These are phyloP conservation scores for Bombus waltoni DNA, from an alignment of 1,140 invertebrate species.

Conservation along the genomic window DNA sequence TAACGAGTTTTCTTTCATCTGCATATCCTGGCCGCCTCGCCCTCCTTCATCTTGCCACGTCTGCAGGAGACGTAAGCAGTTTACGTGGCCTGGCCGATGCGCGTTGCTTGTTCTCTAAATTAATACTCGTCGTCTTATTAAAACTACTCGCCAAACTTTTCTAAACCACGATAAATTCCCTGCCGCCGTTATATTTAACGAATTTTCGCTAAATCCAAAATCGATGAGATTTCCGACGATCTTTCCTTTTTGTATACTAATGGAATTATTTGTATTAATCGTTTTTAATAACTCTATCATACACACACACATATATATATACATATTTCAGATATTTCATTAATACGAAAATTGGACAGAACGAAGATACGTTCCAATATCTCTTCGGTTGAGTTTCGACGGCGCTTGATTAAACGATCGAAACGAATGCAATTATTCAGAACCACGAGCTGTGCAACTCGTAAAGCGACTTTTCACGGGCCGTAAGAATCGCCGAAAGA, in stretches of 20 bases:
- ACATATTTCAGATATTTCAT: no score
- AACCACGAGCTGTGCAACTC: neutral
- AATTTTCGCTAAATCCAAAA: slow-evolving; percentile 30
- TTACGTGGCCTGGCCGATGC: slow-evolving; percentile 50
- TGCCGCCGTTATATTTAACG: slow-evolving; percentile 17
- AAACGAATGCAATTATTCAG: neutral
- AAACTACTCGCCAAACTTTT: slow-evolving; percentile 28
- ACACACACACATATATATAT: no score
- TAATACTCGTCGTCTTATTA: slow-evolving; percentile 54
- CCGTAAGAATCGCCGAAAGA: slow-evolving; percentile 56
- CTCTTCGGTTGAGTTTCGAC: no score
- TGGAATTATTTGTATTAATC: no score
- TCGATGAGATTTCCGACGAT: neutral
- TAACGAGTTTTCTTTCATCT: slow-evolving; percentile 73
- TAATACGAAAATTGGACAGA: no score
- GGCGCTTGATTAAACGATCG: neutral
- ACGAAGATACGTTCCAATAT: neutral
- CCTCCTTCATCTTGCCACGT: slow-evolving; percentile 48
- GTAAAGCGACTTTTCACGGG: neutral
- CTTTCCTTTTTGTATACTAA: neutral
- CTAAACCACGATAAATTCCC: slow-evolving; percentile 21
- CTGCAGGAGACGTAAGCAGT: slow-evolving; percentile 59
- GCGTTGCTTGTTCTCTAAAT: slow-evolving; percentile 58
- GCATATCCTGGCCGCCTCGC: slow-evolving; percentile 50
- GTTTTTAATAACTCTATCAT: no score